phyloP scores from a whole-genome alignment of 2,113 vertebrate species.

The Gila orcuttii region DNA sequence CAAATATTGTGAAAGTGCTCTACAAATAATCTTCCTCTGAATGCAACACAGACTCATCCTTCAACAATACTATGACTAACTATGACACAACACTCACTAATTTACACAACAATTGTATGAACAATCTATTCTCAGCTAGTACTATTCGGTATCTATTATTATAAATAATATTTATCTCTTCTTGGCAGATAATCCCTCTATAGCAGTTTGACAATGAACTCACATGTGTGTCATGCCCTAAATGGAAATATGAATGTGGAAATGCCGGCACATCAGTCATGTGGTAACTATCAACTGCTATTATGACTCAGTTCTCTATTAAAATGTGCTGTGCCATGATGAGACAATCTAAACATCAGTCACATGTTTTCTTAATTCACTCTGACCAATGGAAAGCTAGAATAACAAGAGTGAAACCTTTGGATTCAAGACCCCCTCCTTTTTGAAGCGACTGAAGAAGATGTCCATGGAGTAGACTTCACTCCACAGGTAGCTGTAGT shows the following conservation, averaged over 20 bases:
- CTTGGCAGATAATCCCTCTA: not conserved
- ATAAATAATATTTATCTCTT: not conserved
- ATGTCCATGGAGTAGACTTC: conserved; percentile 96
- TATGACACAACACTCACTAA: not conserved
- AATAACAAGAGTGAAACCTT: conserved; percentile 73
- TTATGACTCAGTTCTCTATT: not conserved
- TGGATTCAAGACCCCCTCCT: conserved; percentile 90
- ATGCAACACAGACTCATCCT: not conserved
- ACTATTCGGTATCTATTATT: not conserved
- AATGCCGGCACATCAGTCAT: not conserved
- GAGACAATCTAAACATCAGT: not conserved
- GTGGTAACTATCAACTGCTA: not conserved
- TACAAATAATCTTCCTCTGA: not conserved
- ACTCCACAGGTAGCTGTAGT: conserved; percentile 95
- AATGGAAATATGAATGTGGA: not conserved
- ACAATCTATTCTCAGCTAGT: not conserved
- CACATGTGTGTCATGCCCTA: not conserved
- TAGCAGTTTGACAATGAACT: not conserved
- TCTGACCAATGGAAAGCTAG: too few species aligned
- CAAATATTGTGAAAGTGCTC: too few species aligned
- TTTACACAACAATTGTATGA: not conserved
- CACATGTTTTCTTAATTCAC: not conserved
- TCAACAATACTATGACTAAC: conserved; percentile 2
- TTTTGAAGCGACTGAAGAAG: conserved; percentile 90
- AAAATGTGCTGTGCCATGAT: not conserved